Evolutionary conservation across 2,888 invertebrate species (phyloP), one percentile per base, ranked within the genome.

Genomic region (Tortricodes alternella): DNA sequence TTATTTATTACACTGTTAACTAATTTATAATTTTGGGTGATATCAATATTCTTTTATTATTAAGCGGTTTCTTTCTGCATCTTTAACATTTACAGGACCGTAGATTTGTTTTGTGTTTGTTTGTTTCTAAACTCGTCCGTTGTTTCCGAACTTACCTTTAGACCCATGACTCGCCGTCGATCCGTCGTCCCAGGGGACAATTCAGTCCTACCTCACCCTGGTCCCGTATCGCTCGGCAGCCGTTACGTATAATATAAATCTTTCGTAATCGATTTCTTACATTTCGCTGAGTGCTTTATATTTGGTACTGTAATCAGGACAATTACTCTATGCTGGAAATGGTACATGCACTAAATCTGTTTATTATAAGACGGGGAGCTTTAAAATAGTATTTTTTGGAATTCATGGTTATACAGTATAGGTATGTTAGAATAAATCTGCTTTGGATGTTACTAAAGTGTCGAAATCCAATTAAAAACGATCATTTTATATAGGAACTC

Each of bases 231-330:
- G 41, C 9, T 37, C 37, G 18, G 48, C 15, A 5, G 11, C 19
- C 34, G 37, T 19, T 21, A 34, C 46, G 46, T 35, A 9, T n/a
- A 5, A 21, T 55, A 41, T 55, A 55, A 55, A 55, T 35, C 34
- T 24, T 19, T 29, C 35, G 35, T 29, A 32, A 56, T 56, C 49
- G 56, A 49, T 56, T 43, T 44, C 43, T 50, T 49, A 44, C 43
- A 55, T 56, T 43, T 38, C 43, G 21, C 44, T 23, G 43, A 56
- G 49, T 56, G 49, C 44, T 44, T 37, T 44, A 53, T 41, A 44
- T 56, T 44, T 29, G 13, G 23, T 48, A 15, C 35, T 19, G 23
- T 43, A 41, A 39, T 53, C 53, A 39, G 23, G 29, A 39, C 39
- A 46, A 53, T 53, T 39, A 39, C 39, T 18, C 15, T 29, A 18